These are phyloP conservation scores for Synanthedon tipuliformis DNA, from an alignment of 2,888 invertebrate genomes.

Conservation along the genomic window DNA sequence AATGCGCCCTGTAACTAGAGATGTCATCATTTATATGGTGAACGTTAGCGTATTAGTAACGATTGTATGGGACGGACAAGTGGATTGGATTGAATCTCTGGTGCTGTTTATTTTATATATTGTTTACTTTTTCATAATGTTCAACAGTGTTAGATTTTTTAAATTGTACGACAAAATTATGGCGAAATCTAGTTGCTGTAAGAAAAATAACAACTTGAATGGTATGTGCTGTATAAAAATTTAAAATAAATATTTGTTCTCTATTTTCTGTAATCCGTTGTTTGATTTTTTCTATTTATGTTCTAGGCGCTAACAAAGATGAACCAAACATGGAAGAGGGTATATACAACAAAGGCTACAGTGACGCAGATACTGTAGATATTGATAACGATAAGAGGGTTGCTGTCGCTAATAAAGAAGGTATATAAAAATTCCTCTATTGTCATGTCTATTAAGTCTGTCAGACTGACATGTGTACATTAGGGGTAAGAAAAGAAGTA, in stretches of 20 bases:
- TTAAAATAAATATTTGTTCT: neutral
- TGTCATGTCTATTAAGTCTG: too few relatives aligned
- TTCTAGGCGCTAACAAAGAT: constrained; percentile 10
- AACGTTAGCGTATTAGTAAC: constrained; percentile 77
- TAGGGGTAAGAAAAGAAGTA: too few relatives aligned
- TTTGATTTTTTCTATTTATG: constrained; percentile 4
- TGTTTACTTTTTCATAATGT: constrained; percentile 79
- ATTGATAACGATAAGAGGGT: constrained; percentile 17
- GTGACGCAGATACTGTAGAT: constrained; percentile 13
- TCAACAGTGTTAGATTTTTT: constrained; percentile 72
- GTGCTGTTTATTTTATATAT: constrained; percentile 79
- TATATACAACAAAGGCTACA: constrained; percentile 36
- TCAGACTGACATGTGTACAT: too few relatives aligned
- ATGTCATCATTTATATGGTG: constrained; percentile 80
- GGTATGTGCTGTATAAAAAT: neutral
- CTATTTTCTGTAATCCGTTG: neutral
- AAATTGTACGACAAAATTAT: constrained; percentile 23
- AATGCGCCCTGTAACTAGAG: constrained; percentile 84
- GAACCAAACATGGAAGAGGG: constrained; percentile 45
- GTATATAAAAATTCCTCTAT: neutral
- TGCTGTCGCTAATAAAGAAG: constrained; percentile 22
- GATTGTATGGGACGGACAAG: constrained; percentile 81
- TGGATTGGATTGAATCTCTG: constrained; percentile 84
- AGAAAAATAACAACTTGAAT: neutral
- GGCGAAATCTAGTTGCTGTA: constrained; percentile 11